Evolutionary conservation across 2,113 vertebrate species (phyloP).

Genomic region (Apodemus speciosus): DNA sequence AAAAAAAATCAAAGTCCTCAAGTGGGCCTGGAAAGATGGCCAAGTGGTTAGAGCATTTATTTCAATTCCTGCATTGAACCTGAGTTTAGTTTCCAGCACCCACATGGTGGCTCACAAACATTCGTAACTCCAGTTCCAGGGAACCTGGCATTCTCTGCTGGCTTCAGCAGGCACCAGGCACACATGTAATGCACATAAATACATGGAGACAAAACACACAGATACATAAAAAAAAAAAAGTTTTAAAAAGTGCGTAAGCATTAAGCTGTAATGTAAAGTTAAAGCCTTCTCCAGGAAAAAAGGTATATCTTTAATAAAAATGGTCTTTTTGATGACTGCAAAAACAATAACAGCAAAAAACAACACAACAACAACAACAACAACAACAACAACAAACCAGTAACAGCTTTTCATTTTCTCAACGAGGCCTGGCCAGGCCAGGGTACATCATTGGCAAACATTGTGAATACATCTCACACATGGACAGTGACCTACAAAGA

Average conservation of each 20-base stretch:
- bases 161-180: background rate
- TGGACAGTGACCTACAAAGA: background rate
- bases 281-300: slow-evolving; percentile 13
- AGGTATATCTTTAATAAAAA: slow-evolving; percentile 23
- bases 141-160: background rate
- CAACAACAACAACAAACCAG: background rate
- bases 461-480: background rate
- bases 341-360: background rate
- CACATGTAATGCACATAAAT: background rate
- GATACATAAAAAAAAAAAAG: background rate
- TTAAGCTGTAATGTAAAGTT: slow-evolving; percentile 27
- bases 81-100: background rate
- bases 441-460: background rate
- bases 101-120: background rate
- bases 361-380: too few species aligned
- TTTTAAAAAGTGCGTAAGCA: slow-evolving; percentile 8
- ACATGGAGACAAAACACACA: background rate
- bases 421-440: slow-evolving; percentile 18
- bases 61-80: background rate
- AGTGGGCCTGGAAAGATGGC: background rate
- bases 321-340: background rate
- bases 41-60: background rate
- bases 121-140: background rate
- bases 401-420: slow-evolving; percentile 12
- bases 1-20: background rate